These are phyloP conservation scores for Myrmecobius fasciatus DNA, from an alignment of 2,113 vertebrate genomes.

Conservation along the genomic window DNA sequence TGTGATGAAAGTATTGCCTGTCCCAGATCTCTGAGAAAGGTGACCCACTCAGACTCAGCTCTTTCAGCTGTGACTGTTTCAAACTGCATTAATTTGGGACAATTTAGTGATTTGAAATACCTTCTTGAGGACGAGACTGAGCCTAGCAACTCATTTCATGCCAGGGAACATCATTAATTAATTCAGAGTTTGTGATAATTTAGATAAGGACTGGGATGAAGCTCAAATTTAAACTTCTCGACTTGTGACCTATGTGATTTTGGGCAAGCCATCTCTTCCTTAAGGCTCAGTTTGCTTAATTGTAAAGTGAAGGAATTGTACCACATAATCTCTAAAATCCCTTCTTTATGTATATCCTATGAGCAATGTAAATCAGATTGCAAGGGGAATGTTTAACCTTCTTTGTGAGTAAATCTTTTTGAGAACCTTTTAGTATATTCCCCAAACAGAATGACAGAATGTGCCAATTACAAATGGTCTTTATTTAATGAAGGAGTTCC, in stretches of 20 bases:
- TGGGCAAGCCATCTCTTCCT: neutral
- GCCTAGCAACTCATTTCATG: neutral
- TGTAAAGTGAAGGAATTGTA: neutral
- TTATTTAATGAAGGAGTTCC: neutral
- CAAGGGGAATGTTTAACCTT: neutral
- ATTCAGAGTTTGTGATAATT: neutral
- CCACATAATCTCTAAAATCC: neutral
- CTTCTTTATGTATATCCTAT: neutral
- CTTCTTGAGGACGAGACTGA: neutral
- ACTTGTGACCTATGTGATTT: neutral
- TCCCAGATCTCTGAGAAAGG: conserved; percentile 1
- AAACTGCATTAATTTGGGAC: conserved; percentile 2
- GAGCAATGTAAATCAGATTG: neutral
- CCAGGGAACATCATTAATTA: neutral
- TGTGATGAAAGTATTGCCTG: neutral
- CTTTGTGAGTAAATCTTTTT: neutral
- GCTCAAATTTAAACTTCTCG: neutral
- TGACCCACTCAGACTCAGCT: neutral
- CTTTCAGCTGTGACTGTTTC: conserved; percentile 1
- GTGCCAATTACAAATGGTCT: neutral
- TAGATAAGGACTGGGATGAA: neutral
- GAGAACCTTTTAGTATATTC: neutral
- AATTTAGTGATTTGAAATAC: conserved; percentile 4
- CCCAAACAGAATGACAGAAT: neutral
- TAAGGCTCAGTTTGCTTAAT: neutral